phyloP scores from a whole-genome alignment of 2,797 vertebrate species.

The Etheostoma perlongum region DNA sequence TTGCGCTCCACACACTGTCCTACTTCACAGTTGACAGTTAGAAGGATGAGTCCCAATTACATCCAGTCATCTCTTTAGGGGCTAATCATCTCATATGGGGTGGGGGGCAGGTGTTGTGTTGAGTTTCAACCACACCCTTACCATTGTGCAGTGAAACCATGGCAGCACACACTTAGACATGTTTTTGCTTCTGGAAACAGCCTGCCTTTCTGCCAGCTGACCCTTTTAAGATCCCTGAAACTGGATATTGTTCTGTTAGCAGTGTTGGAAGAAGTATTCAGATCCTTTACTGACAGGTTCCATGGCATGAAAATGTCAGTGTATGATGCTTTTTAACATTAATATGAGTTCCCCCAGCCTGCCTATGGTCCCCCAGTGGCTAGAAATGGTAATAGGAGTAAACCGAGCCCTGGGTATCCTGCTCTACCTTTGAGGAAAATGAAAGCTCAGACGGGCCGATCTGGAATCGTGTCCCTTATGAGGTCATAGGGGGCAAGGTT shows the following conservation, averaged over 20 bases:
- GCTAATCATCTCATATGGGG: slow-evolving; percentile 34
- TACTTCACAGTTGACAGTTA: slow-evolving; percentile 26
- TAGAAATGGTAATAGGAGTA: too few relatives aligned
- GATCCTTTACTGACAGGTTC: too few relatives aligned
- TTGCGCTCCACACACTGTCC: not conserved
- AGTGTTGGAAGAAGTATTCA: too few relatives aligned
- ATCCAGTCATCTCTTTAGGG: slow-evolving; percentile 16
- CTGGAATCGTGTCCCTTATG: too few relatives aligned
- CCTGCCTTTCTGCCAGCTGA: slow-evolving; percentile 42
- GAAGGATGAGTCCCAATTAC: slow-evolving; percentile 25
- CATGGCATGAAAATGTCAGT: too few relatives aligned
- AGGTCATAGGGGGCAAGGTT: too few relatives aligned
- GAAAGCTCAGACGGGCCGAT: too few relatives aligned
- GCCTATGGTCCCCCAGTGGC: too few relatives aligned
- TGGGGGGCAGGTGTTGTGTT: slow-evolving; percentile 39
- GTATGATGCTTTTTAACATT: too few relatives aligned
- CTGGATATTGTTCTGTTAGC: slow-evolving; percentile 41
- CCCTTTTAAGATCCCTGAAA: slow-evolving; percentile 33
- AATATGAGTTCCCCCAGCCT: too few relatives aligned
- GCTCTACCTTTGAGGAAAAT: too few relatives aligned
- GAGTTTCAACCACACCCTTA: slow-evolving; percentile 66
- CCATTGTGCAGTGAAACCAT: slow-evolving; percentile 61
- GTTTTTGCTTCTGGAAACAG: slow-evolving; percentile 60
- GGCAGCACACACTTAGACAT: slow-evolving; percentile 26
- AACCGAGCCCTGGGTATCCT: too few relatives aligned